Evolutionary conservation across 2,888 invertebrate genomes (phyloP).

Genomic region (Drosophila acutilabella): DNA sequence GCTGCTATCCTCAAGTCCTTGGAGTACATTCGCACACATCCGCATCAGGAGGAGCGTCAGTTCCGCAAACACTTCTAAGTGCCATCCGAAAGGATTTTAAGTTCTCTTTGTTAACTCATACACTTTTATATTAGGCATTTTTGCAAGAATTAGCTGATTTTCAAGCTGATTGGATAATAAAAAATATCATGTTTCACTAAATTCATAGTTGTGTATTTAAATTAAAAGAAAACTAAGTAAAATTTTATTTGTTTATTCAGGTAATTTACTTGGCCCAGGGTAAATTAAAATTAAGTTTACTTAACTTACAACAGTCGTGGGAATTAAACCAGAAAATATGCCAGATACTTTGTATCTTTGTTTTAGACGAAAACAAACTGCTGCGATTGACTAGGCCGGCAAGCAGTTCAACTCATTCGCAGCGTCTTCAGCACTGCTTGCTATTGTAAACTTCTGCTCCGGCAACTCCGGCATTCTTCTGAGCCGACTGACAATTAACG

Average conservation of each 20-base stretch:
- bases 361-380: too few species aligned
- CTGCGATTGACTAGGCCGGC: too few species aligned
- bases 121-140: conserved; percentile 22
- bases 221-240: too few species aligned
- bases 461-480: background rate
- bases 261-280: too few species aligned
- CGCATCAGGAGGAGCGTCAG: conserved; percentile 81
- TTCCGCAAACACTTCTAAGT: conserved; percentile 45
- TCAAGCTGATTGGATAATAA: conserved; percentile 48
- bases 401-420: background rate
- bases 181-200: conserved; percentile 28
- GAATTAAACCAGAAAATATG: background rate
- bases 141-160: conserved; percentile 36
- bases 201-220: background rate
- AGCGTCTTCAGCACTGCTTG: conserved; percentile 2
- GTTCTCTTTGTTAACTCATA: conserved; percentile 20
- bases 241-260: too few species aligned
- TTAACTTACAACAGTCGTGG: too few species aligned
- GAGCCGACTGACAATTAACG: background rate
- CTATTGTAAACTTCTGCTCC: background rate
- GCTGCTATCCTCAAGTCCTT: conserved; percentile 79
- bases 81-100: background rate
- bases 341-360: too few species aligned
- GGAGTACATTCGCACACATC: conserved; percentile 83
- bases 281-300: too few species aligned